These are phyloP conservation scores for Rallus crepitans DNA, from an alignment of 2,797 vertebrate species.

Conservation along the genomic window DNA sequence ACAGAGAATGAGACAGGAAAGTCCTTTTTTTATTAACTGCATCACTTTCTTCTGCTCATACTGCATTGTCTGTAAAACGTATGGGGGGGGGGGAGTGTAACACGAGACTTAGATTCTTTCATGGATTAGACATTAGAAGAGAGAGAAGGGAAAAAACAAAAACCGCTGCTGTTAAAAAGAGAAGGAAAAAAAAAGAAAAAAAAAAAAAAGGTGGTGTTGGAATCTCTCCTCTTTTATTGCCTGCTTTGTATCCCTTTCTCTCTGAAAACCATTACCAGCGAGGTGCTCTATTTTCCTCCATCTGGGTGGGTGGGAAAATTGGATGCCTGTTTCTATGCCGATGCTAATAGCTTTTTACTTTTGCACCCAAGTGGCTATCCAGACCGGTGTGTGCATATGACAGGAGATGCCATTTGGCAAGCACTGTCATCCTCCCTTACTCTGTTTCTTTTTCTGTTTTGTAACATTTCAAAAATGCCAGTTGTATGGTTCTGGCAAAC, in stretches of 20 bases:
- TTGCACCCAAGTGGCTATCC: neutral
- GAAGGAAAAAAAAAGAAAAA: neutral
- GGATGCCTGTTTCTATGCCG: conserved; percentile 14
- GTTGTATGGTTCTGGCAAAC: conserved; percentile 35
- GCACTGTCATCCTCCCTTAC: neutral
- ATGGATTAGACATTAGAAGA: neutral
- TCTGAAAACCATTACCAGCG: neutral
- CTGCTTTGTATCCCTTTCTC: neutral
- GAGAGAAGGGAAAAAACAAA: accelerated
- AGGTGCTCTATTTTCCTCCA: conserved; percentile 23
- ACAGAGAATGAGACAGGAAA: neutral
- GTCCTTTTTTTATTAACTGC: conserved; percentile 3
- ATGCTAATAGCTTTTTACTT: conserved; percentile 45
- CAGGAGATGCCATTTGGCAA: conserved; percentile 43
- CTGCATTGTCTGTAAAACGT: neutral
- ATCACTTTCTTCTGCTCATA: neutral
- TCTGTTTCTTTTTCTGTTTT: neutral
- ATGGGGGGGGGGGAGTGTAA: neutral
- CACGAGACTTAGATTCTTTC: neutral
- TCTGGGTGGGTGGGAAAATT: conserved; percentile 33
- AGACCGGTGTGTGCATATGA: neutral
- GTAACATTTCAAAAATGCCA: conserved; percentile 10
- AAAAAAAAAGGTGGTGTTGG: neutral
- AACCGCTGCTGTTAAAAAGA: neutral
- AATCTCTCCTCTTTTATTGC: neutral